A percentile compares a stretch with the other conserved stretches of the same genome.
These are phyloP conservation scores for Hemiprocne comata DNA, from an alignment of 2,113 vertebrate species.

Conservation along the genomic window DNA sequence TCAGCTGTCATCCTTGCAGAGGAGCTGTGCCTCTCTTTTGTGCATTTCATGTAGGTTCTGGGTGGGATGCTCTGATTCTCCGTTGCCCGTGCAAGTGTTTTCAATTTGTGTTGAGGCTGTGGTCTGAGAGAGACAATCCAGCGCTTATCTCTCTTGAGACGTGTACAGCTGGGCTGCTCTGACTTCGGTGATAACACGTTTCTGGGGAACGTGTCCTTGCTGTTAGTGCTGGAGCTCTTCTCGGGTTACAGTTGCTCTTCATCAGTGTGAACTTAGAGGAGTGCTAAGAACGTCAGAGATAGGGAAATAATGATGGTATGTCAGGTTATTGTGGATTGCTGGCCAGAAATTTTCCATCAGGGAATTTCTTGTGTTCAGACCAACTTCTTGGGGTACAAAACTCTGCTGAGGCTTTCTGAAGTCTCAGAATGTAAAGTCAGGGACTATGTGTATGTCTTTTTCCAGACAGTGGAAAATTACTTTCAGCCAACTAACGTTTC, in stretches of 20 bases:
- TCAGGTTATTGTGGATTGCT: background rate
- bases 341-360: background rate
- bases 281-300: background rate
- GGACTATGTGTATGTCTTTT: background rate
- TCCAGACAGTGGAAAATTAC: background rate
- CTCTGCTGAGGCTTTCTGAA: background rate
- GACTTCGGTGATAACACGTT: background rate
- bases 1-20: background rate
- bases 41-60: accelerated
- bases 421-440: background rate
- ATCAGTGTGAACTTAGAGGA: background rate
- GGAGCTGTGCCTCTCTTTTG: background rate
- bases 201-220: background rate
- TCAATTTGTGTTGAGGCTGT: background rate
- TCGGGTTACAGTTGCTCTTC: background rate
- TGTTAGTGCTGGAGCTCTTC: background rate
- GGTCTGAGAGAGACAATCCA: background rate
- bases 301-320: accelerated
- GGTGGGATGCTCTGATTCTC: background rate
- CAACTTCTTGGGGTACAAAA: background rate
- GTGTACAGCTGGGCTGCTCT: background rate
- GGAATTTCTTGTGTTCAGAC: background rate
- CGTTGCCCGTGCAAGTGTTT: background rate
- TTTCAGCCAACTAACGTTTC: background rate
- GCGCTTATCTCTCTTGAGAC: background rate